Conservation (phyloP, 2,113 vertebrate species). For the Pygathrix nemaeus region DNA sequence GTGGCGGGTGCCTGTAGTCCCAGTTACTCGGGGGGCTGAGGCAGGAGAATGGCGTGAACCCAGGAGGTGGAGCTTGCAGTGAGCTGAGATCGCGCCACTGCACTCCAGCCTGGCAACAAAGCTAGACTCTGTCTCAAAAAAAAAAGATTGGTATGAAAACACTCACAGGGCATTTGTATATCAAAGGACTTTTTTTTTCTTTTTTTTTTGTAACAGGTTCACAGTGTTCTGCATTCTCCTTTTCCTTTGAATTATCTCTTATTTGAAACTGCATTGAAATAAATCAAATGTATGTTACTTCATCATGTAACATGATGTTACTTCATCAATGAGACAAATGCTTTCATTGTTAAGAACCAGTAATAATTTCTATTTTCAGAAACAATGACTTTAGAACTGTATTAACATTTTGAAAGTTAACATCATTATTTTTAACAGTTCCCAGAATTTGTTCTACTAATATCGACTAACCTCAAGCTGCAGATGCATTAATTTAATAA, state of each 20-base stretch:
- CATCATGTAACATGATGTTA: neutral
- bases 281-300: neutral
- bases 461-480: neutral
- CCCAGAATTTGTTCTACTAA: neutral
- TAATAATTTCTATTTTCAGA: neutral
- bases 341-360: neutral
- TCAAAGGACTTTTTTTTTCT: neutral
- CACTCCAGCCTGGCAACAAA: too few relatives aligned
- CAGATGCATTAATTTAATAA: neutral
- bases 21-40: too few relatives aligned
- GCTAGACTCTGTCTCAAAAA: fast-evolving
- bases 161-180: neutral
- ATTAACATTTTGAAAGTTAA: conserved; percentile 18
- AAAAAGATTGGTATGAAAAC: neutral
- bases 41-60: too few relatives aligned
- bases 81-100: too few relatives aligned
- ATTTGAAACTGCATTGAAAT: conserved; percentile 10
- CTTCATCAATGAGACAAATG: neutral
- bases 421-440: neutral
- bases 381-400: neutral
- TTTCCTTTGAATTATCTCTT: neutral
- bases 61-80: too few relatives aligned
- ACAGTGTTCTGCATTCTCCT: neutral
- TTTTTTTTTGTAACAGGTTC: neutral
- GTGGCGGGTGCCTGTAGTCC: too few relatives aligned